phyloP scores from a whole-genome alignment of 2,113 vertebrate species.

The Leptodactylus fuscus region DNA sequence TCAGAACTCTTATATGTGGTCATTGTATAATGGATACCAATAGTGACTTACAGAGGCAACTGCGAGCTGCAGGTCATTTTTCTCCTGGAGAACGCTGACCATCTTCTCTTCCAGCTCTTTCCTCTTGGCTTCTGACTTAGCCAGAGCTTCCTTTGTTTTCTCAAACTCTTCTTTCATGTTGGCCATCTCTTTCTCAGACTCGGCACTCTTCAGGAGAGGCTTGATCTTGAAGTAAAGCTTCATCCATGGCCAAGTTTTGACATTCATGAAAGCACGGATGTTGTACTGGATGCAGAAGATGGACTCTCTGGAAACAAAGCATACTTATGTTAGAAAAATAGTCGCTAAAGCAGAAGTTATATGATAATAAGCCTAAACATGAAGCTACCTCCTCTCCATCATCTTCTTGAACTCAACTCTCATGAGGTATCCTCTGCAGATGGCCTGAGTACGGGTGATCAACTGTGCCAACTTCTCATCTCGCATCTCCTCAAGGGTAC shows the following conservation, averaged over 20 bases:
- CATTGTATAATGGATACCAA: background rate
- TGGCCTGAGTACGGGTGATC: conserved; percentile 91
- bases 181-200: conserved; percentile 85
- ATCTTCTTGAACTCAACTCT: conserved; percentile 85
- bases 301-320: conserved; percentile 73
- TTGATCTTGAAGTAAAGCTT: conserved; percentile 91
- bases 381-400: conserved; percentile 83
- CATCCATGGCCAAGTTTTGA: conserved; percentile 94
- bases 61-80: conserved; percentile 81
- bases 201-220: conserved; percentile 79
- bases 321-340: background rate
- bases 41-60: conserved; percentile 72
- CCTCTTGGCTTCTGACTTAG: conserved; percentile 82
- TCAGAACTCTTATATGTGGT: background rate
- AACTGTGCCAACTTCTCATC: conserved; percentile 89
- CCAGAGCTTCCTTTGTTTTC: conserved; percentile 85
- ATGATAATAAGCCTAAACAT: background rate
- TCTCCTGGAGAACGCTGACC: conserved; percentile 82
- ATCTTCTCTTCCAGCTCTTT: conserved; percentile 87
- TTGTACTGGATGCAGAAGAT: conserved; percentile 86
- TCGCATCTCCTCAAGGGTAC: conserved; percentile 90
- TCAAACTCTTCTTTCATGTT: conserved; percentile 84
- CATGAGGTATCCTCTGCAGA: conserved; percentile 86
- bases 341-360: background rate
- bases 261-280: conserved; percentile 88